Percentiles rank a stretch among this genome's conserved stretches.
Conservation (phyloP, 2,797 vertebrate genomes). For the Microctenopoma lineatum region DNA sequence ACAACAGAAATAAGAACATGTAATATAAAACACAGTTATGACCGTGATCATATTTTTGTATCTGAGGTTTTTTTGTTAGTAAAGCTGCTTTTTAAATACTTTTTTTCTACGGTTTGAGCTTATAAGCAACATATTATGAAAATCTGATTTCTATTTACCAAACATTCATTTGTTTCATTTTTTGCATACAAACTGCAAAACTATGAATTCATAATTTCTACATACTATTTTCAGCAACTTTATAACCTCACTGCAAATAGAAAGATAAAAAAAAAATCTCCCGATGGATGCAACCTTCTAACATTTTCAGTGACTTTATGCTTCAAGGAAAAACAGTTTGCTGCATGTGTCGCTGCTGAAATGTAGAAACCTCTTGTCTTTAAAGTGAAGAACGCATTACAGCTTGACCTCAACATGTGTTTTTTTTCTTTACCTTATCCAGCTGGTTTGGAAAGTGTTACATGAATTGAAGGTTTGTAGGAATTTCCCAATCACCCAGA, state of each 20-base stretch:
- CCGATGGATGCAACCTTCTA: slow-evolving; percentile 23
- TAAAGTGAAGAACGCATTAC: not conserved
- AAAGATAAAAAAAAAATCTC: not conserved
- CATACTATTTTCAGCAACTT: not conserved
- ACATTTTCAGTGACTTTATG: not conserved
- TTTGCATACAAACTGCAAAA: not conserved
- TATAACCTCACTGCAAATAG: slow-evolving; percentile 7
- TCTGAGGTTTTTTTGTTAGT: not conserved
- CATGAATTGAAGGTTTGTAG: slow-evolving; percentile 31
- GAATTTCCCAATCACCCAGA: slow-evolving; percentile 53
- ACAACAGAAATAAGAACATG: not conserved
- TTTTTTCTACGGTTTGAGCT: too few relatives aligned
- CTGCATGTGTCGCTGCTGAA: slow-evolving; percentile 5
- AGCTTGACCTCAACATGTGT: slow-evolving; percentile 31
- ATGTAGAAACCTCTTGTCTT: slow-evolving; percentile 15
- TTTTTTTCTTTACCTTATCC: slow-evolving; percentile 34
- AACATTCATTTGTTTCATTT: not conserved
- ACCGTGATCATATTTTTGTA: not conserved
- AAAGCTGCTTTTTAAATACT: too few relatives aligned
- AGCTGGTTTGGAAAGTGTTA: slow-evolving; percentile 39
- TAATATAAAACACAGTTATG: too few relatives aligned
- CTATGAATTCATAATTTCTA: not conserved
- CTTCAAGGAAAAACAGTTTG: slow-evolving; percentile 17
- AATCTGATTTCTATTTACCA: not conserved
- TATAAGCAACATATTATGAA: too few relatives aligned